Evolutionary conservation across 2,113 vertebrate genomes (phyloP).

Genomic region (Redunca redunca): DNA sequence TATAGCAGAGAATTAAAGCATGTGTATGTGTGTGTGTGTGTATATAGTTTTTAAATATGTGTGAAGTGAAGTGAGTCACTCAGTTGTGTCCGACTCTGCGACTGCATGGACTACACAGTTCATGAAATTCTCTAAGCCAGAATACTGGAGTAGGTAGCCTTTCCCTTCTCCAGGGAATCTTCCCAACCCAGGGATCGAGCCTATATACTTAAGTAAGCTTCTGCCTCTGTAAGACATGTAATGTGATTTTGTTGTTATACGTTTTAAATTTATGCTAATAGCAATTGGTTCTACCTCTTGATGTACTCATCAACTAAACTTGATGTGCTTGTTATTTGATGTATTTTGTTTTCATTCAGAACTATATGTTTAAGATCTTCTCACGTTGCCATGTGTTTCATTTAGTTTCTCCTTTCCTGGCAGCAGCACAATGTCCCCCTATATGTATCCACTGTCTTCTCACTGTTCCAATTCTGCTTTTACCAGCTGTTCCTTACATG

Average conservation of each 20-base stretch:
- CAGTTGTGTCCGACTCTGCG: accelerated
- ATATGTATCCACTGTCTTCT: not conserved
- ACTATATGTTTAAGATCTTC: not conserved
- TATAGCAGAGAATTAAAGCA: not conserved
- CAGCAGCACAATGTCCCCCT: not conserved
- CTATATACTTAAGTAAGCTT: not conserved
- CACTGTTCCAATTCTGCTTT: not conserved
- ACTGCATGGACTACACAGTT: not conserved
- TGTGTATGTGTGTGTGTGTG: not conserved
- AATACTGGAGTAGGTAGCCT: not conserved
- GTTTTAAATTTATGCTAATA: not conserved
- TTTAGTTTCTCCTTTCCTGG: not conserved
- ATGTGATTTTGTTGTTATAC: not conserved
- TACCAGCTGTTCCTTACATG: not conserved
- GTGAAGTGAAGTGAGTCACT: not conserved
- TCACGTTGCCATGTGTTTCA: not conserved
- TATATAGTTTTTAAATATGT: not conserved
- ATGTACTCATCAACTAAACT: not conserved
- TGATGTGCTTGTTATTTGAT: not conserved
- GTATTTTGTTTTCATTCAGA: not conserved
- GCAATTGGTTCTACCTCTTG: not conserved
- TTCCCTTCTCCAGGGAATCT: not conserved
- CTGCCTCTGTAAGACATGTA: not conserved
- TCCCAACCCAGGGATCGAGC: not conserved
- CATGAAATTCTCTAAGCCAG: not conserved